These are phyloP conservation scores for Thermophis baileyi DNA, from an alignment of 2,113 vertebrate species.

Conservation along the genomic window DNA sequence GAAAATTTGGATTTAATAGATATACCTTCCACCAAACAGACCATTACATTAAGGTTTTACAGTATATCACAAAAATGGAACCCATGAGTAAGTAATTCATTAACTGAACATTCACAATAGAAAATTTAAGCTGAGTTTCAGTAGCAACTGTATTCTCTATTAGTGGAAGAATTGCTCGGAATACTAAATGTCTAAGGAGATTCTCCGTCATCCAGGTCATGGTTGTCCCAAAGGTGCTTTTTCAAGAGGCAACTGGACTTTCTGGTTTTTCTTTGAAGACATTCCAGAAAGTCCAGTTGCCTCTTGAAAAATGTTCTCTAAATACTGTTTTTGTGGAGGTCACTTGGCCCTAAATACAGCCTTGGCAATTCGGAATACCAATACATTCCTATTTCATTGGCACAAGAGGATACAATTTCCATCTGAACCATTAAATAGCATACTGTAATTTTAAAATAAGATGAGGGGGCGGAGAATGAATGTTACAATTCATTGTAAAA, in stretches of 20 bases:
- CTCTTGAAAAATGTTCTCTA: background rate
- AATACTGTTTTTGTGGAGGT: background rate
- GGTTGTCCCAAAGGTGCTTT: too few relatives aligned
- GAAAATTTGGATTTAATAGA: background rate
- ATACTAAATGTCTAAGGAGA: background rate
- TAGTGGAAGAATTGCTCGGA: background rate
- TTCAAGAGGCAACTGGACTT: too few relatives aligned
- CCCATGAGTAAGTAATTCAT: background rate
- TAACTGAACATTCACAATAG: background rate
- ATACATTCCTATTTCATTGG: background rate
- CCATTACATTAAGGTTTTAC: background rate
- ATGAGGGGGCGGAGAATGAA: constrained; percentile 26
- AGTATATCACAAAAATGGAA: background rate
- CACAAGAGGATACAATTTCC: background rate
- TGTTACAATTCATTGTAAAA: constrained; percentile 56
- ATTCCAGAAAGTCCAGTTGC: too few relatives aligned
- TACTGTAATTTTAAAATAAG: constrained; percentile 40
- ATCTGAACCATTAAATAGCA: background rate
- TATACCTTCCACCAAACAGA: background rate
- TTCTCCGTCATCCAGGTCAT: too few relatives aligned
- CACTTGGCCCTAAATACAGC: background rate
- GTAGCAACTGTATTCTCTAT: background rate
- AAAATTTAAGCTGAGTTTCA: background rate
- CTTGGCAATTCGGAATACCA: background rate
- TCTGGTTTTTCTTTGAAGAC: too few relatives aligned